Conservation (phyloP, 1,140 invertebrate genomes). For the Magallana angulata region DNA sequence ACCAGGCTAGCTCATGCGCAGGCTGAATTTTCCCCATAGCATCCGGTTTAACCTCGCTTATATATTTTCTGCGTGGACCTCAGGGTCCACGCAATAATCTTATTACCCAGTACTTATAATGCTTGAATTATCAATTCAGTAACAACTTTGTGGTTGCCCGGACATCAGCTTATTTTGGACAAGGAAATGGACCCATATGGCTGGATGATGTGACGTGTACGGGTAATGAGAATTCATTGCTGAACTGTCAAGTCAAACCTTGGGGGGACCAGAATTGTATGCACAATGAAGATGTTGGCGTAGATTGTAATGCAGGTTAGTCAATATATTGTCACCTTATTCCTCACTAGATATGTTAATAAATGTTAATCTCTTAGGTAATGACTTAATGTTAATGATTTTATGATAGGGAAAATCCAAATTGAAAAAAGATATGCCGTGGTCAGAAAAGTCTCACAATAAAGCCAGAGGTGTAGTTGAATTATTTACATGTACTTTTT, state of each 20-base stretch:
- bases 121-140: neutral
- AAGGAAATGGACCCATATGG: slow-evolving; percentile 81
- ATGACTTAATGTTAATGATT: too few relatives aligned
- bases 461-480: too few relatives aligned
- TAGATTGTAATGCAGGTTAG: slow-evolving; percentile 64
- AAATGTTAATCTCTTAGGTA: neutral
- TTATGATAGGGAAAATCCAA: too few relatives aligned
- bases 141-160: slow-evolving; percentile 48
- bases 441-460: too few relatives aligned
- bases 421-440: too few relatives aligned
- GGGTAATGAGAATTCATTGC: slow-evolving; percentile 85
- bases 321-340: neutral
- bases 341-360: neutral
- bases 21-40: too few relatives aligned
- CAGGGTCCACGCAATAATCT: too few relatives aligned
- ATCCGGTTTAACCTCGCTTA: too few relatives aligned
- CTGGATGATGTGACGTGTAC: slow-evolving; percentile 87
- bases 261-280: slow-evolving; percentile 88
- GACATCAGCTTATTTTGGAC: slow-evolving; percentile 76
- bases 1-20: too few relatives aligned
- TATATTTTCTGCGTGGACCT: too few relatives aligned
- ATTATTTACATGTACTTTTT: neutral
- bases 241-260: slow-evolving; percentile 86
- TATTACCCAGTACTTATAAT: too few relatives aligned
- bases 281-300: slow-evolving; percentile 83